Conservation (phyloP, 2,113 vertebrate species). For the Lampris megalopsis region DNA sequence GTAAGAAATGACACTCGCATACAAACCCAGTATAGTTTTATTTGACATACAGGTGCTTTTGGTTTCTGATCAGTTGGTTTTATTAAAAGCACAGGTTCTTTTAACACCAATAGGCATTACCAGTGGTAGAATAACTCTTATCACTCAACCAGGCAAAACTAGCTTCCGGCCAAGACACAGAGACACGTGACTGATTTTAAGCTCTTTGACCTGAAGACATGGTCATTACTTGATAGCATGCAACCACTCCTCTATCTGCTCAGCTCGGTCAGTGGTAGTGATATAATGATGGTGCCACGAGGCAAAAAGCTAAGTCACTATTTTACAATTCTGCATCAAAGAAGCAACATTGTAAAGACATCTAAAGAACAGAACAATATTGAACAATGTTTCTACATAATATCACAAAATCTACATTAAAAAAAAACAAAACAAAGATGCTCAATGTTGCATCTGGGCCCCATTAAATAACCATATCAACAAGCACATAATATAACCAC, state of each 20-base stretch:
- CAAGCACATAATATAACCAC: constrained; percentile 60
- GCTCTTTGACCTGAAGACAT: constrained; percentile 78
- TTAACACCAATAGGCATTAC: constrained; percentile 73
- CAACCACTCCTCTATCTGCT: constrained; percentile 45
- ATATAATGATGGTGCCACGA: constrained; percentile 52
- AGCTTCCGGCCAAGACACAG: constrained; percentile 59
- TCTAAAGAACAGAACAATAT: constrained; percentile 80
- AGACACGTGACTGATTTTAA: constrained; percentile 54
- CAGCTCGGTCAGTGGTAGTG: constrained; percentile 11
- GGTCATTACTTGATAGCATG: constrained; percentile 70
- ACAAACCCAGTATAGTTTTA: constrained; percentile 86
- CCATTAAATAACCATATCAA: constrained; percentile 78
- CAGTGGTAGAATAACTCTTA: constrained; percentile 44
- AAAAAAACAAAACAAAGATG: constrained; percentile 77
- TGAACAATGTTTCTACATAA: constrained; percentile 82
- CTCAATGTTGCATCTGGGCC: constrained; percentile 72
- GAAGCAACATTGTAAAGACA: constrained; percentile 55
- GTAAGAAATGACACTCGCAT: constrained; percentile 61
- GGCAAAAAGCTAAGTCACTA: constrained; percentile 49
- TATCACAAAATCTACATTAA: constrained; percentile 84
- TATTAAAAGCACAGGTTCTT: constrained; percentile 74
- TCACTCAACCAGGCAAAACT: constrained; percentile 51
- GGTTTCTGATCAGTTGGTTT: constrained; percentile 78
- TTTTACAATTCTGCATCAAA: constrained; percentile 59
- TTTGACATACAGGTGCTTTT: constrained; percentile 84